These are phyloP conservation scores for Dugesia japonica DNA, from an alignment of 2,888 invertebrate genomes.

Conservation along the genomic window DNA sequence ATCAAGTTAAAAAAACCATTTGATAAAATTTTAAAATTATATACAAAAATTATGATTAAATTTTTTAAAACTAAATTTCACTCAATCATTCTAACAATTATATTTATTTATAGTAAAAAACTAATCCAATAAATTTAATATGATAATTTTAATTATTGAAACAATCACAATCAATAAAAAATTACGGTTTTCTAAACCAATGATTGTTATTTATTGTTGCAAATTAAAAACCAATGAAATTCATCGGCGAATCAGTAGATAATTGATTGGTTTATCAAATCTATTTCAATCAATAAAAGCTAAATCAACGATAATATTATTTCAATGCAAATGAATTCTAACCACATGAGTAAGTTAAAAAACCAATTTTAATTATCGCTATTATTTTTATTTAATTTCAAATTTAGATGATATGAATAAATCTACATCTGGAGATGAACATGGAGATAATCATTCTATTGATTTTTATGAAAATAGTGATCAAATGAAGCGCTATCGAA, in stretches of 20 bases:
- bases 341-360: not conserved
- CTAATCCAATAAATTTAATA: too few species aligned
- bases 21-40: too few species aligned
- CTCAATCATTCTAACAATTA: too few species aligned
- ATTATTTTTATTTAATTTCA: too few species aligned
- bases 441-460: not conserved
- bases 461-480: conserved; percentile 22
- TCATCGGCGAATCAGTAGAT: not conserved
- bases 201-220: not conserved
- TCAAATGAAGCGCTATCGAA: conserved; percentile 24
- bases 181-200: not conserved
- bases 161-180: not conserved
- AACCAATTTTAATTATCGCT: too few species aligned
- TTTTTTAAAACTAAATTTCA: too few species aligned
- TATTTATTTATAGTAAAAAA: too few species aligned
- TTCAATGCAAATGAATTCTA: not conserved
- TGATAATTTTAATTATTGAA: not conserved
- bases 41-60: too few species aligned
- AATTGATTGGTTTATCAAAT: not conserved
- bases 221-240: not conserved
- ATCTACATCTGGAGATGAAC: not conserved
- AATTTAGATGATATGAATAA: not conserved
- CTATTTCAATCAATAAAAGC: not conserved
- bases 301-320: not conserved
- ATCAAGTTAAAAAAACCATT: too few species aligned